Evolutionary conservation across 2,797 vertebrate genomes (phyloP), one percentile per base, ranked within the genome.

Genomic region (Iguana delicatissima): DNA sequence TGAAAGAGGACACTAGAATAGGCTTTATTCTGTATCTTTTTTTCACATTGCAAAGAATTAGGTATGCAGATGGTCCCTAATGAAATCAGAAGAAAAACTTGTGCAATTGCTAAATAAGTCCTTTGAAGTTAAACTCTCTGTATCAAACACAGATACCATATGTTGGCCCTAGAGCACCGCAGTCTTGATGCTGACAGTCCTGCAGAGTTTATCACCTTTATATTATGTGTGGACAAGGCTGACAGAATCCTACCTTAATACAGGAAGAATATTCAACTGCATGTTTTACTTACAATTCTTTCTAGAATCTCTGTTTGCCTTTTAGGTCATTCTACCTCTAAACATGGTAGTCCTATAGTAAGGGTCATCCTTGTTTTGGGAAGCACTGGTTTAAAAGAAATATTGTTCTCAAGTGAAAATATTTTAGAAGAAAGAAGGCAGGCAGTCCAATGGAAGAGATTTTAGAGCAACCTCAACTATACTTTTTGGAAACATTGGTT

Each of bases 381-480:
- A 94, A 91, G 90, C 84, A 93, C 93, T 92, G 93, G 89, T 92
- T 88, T 94, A 93, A 84, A 90, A 35, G 14, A 79, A 87, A 90
- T 93, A 94, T 87, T 88, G 91, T 86, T 86, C 92, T 94, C 90
- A 86, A 80, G 91, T 94, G 72, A 87, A 93, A 85, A 35, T 32
- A 29, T 9, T 80, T 55, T 74, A 94, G 91, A 93, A 91, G 92
- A 59, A 90, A 88, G 91, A 91, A 89, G 42, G 90, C 13, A 85
- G 62, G 81, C 87, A 96, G 16, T 35, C n/a, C 88, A 92, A 13
- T 32, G 64, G 92, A 94, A n/a, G 86, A 92, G 93, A 94, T 93
- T 93, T 94, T 93, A 95, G 94, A 91, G 93, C 95, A 93, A 94
- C 93, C 94, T 94, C 85, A 90, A 94, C 74, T 86, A 94, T 91